Percentiles rank a stretch among this genome's conserved stretches.
phyloP scores from a whole-genome alignment of 2,797 vertebrate species.

The Buphagus erythrorhynchus region DNA sequence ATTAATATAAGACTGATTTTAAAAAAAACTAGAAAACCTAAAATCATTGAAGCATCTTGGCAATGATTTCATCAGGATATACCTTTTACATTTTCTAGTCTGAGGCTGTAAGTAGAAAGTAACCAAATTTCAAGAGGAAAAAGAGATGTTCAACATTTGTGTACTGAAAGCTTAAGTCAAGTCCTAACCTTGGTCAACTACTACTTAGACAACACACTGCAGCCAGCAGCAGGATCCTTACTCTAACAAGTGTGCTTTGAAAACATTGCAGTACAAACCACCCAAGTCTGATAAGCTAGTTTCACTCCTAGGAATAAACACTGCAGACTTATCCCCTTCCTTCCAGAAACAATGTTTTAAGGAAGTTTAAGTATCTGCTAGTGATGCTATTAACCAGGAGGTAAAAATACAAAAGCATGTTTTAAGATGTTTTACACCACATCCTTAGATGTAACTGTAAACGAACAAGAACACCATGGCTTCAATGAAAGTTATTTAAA shows the following conservation, averaged over 20 bases:
- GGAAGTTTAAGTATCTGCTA: neutral
- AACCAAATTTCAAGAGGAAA: neutral
- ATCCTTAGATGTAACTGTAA: neutral
- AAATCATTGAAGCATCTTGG: neutral
- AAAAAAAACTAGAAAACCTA: neutral
- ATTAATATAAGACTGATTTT: neutral
- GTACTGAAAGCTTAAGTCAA: neutral
- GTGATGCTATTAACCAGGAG: neutral
- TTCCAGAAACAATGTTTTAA: neutral
- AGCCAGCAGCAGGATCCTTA: neutral
- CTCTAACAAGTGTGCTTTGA: neutral
- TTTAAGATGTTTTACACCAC: neutral
- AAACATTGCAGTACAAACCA: neutral
- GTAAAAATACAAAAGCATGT: neutral
- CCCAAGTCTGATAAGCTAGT: neutral
- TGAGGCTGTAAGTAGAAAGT: neutral
- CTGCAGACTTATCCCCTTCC: neutral
- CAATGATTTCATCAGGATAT: neutral
- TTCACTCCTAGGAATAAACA: neutral
- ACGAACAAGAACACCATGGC: neutral
- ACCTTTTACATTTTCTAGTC: neutral
- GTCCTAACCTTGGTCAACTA: neutral
- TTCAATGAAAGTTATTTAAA: conserved; percentile 63
- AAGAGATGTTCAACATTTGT: neutral
- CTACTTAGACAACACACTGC: neutral